Percentiles rank a stretch among this genome's conserved stretches.
phyloP scores from a whole-genome alignment of 2,797 vertebrate genomes.

The Potorous gilbertii region DNA sequence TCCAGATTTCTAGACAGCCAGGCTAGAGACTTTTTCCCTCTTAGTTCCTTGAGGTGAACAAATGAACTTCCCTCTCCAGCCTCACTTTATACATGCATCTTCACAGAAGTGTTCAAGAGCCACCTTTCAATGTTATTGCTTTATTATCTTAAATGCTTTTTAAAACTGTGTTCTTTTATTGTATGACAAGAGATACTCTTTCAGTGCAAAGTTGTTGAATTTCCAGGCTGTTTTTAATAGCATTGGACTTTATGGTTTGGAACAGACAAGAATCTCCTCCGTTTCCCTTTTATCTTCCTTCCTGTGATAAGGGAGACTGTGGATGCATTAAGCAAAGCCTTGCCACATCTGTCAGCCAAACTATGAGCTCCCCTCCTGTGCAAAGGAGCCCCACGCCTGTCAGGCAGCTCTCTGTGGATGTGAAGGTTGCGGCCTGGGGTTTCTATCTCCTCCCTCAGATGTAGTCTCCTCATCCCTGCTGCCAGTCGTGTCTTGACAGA shows the following conservation, averaged over 20 bases:
- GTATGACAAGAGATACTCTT: neutral
- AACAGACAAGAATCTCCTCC: conserved; percentile 24
- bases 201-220: conserved; percentile 1
- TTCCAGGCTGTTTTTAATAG: conserved; percentile 32
- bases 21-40: neutral
- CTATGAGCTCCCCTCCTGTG: conserved; percentile 48
- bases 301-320: conserved; percentile 46
- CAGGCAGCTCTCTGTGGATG: conserved; percentile 58
- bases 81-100: neutral
- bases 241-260: conserved; percentile 39
- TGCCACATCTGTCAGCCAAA: conserved; percentile 51
- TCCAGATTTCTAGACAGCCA: neutral
- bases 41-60: neutral
- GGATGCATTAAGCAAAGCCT: conserved; percentile 56
- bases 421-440: conserved; percentile 58
- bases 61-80: neutral
- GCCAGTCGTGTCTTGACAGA: conserved; percentile 67
- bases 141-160: neutral
- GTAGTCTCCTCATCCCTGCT: conserved; percentile 47
- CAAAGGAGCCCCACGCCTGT: conserved; percentile 62
- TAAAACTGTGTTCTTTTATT: conserved; percentile 14
- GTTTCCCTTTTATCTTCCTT: conserved; percentile 33
- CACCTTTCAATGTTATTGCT: neutral
- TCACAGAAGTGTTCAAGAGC: neutral
- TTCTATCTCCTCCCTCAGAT: conserved; percentile 66